Evolutionary conservation across 2,797 vertebrate species (phyloP), one percentile per base, ranked within the genome.

Genomic region (Tenualosa ilisha): DNA sequence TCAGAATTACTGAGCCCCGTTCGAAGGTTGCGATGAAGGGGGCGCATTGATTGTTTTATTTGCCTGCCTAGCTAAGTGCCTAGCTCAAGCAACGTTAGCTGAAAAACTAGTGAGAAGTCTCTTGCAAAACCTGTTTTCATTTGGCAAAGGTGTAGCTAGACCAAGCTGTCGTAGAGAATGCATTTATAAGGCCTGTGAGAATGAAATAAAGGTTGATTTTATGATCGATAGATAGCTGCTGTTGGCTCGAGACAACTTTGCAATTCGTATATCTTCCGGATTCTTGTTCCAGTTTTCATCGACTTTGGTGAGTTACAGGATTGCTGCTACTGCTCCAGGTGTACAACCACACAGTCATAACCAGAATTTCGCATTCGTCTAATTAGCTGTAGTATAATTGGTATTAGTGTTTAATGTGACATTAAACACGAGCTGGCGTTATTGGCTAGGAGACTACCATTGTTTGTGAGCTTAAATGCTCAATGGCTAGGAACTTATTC

Each of bases 51-150:
- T 79, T 79, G 72, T 43, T 43, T 46, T 2, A 49, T 49, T 8
- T 8, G 31, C 24, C 31, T 68, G 63, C 63, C 26, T 68, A 37
- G 63, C 63, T 26, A 68, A 40, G 37, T 56, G 54, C 54, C 54
- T 56, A 56, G 54, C 20, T 56, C 54, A 6, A 56, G 54, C 54
- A 56, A 56, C 54, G 54, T 56, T 79, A 79, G 72, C 72, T 46
- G 72, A 46, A 79, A 43, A 46, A 20, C 43, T 79, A 17, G 72
- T 79, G 40, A 43, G 31, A 40, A 79, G 72, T 37, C 72, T 46
- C 72, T 79, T 79, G 72, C 72, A 43, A 79, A 79, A 79, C 72
- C 72, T 79, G 72, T 79, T 79, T 75, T 79, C 40, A 79, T 46
- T 79, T 46, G 65, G 13, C 13, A 13, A 72, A 40, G 68, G 31